phyloP scores from a whole-genome alignment of 2,797 vertebrate species.

The Cirrhinus molitorella region DNA sequence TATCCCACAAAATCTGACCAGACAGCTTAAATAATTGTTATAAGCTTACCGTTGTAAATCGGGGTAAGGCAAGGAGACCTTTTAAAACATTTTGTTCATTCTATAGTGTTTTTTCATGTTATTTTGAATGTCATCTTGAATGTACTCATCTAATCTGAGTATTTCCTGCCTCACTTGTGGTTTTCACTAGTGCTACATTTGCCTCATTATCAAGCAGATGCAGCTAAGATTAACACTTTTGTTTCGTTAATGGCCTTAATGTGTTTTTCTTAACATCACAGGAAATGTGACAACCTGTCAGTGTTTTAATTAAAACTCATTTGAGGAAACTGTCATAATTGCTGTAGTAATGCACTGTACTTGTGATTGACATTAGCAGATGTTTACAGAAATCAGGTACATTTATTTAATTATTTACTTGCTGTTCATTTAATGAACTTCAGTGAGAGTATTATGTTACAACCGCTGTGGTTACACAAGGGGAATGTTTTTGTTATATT shows the following conservation, averaged over 20 bases:
- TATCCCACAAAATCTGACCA: not conserved
- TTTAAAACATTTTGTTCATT: not conserved
- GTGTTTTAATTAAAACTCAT: conserved; percentile 11
- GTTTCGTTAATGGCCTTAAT: not conserved
- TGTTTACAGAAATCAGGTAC: conserved; percentile 1
- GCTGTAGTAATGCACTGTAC: not conserved
- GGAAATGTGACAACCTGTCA: conserved; percentile 16
- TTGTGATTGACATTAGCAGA: conserved; percentile 6
- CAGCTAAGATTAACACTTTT: conserved; percentile 10
- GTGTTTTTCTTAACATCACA: conserved; percentile 28
- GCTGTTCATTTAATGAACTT: not conserved
- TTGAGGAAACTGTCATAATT: conserved; percentile 9
- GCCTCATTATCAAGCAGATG: not conserved
- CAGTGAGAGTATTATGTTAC: not conserved
- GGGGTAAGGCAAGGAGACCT: not conserved
- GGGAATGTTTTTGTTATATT: not conserved
- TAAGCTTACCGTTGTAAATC: not conserved
- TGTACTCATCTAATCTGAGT: not conserved
- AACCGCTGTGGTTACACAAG: not conserved
- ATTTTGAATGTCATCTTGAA: not conserved
- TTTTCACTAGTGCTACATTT: not conserved
- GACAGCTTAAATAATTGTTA: not conserved
- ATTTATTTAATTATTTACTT: conserved; percentile 2
- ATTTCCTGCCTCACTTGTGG: not conserved
- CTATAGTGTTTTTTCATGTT: not conserved